A percentile compares a stretch with the other conserved stretches of the same genome.
Evolutionary conservation across 2,797 vertebrate genomes (phyloP).

Genomic region (Coregonus ussuriensis): DNA sequence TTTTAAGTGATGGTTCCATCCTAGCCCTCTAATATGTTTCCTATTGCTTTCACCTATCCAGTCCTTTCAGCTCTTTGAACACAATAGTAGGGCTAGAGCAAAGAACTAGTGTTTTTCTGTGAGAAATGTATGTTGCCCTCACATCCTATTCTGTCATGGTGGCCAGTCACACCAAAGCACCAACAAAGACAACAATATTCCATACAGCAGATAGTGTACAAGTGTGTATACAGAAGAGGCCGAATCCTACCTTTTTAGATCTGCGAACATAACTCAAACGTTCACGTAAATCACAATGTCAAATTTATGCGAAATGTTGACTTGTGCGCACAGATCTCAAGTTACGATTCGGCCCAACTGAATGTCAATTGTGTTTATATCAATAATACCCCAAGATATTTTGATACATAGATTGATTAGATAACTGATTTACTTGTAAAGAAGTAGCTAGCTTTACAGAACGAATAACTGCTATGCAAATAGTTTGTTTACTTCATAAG

Average conservation of each 20-base stretch:
- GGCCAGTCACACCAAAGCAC: slow-evolving; percentile 19
- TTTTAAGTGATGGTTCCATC: not conserved
- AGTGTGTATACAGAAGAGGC: slow-evolving; percentile 30
- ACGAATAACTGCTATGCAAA: slow-evolving; percentile 60
- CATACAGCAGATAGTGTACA: slow-evolving; percentile 10
- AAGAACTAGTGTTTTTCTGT: not conserved
- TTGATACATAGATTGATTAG: slow-evolving; percentile 32
- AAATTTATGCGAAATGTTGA: not conserved
- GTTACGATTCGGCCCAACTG: slow-evolving; percentile 28
- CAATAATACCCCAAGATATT: slow-evolving; percentile 38
- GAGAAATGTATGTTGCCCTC: slow-evolving; percentile 13
- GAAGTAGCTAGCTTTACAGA: slow-evolving; percentile 41
- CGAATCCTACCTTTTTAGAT: slow-evolving; percentile 13
- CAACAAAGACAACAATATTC: not conserved
- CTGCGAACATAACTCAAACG: slow-evolving; percentile 10
- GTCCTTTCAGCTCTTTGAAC: not conserved
- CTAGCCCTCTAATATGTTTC: not conserved
- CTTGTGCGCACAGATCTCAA: slow-evolving; percentile 38
- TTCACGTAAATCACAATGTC: not conserved
- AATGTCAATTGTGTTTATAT: slow-evolving; percentile 47
- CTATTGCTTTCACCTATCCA: not conserved
- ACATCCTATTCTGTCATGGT: slow-evolving; percentile 24
- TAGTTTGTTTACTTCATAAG: slow-evolving; percentile 50
- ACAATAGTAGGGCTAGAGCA: not conserved
- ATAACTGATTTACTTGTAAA: slow-evolving; percentile 41